These are phyloP conservation scores for Papilio polytes DNA, from an alignment of 1,140 invertebrate genomes.

Conservation along the genomic window DNA sequence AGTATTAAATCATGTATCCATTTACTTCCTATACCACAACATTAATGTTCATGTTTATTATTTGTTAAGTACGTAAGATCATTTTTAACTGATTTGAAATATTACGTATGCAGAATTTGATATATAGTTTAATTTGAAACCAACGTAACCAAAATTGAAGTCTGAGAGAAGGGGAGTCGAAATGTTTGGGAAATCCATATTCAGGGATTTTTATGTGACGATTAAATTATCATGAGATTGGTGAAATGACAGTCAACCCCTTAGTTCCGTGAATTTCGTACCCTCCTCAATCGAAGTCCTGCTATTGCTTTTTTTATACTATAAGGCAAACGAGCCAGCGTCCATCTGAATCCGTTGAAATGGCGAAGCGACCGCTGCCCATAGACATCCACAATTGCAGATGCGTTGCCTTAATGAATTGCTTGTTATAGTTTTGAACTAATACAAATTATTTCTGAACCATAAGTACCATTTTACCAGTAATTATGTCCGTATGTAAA, in stretches of 20 bases:
- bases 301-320: not conserved
- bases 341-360: too few species aligned
- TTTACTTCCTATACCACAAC: conserved; percentile 18
- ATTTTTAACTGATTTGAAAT: not conserved
- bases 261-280: too few species aligned
- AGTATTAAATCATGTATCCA: conserved; percentile 12
- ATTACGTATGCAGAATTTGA: conserved; percentile 10
- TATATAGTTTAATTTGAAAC: not conserved
- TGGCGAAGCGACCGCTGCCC: too few species aligned
- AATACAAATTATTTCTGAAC: not conserved
- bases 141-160: not conserved
- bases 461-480: conserved; percentile 1
- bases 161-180: too few species aligned
- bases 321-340: too few species aligned
- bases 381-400: too few species aligned
- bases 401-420: too few species aligned
- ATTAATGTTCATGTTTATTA: not conserved
- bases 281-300: not conserved
- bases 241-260: too few species aligned
- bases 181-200: too few species aligned
- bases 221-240: too few species aligned
- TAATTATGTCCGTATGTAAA: conserved; percentile 8
- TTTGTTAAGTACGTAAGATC: not conserved
- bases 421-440: not conserved
- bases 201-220: too few species aligned